Percentiles rank a stretch among this genome's conserved stretches.
phyloP scores from a whole-genome alignment of 92 coral and sea anemone genomes.

The Palythoa grandis region DNA sequence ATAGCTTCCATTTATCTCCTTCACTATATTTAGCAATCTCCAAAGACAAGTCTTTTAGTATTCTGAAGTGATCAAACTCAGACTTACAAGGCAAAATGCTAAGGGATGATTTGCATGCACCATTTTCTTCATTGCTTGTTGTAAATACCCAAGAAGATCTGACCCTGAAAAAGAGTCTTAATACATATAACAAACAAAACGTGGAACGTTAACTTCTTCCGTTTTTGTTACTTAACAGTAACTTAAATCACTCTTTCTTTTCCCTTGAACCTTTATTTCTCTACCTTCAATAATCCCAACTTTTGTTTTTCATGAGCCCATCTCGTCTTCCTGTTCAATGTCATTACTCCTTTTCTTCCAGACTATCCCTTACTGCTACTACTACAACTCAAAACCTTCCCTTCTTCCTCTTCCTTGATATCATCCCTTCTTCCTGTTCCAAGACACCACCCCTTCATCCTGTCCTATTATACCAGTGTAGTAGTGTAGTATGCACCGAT shows the following conservation, averaged over 20 bases:
- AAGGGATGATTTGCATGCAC: constrained; percentile 30
- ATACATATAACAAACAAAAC: no score
- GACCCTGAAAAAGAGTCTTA: constrained; percentile 10
- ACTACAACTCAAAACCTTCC: not conserved
- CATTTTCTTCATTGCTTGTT: constrained; percentile 45
- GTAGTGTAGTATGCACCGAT: no score
- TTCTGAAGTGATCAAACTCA: not conserved
- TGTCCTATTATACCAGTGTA: not conserved
- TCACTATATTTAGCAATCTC: not conserved
- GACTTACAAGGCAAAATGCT: constrained; percentile 38
- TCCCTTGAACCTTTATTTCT: no score
- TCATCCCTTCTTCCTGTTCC: not conserved
- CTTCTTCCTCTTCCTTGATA: not conserved
- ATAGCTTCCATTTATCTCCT: not conserved
- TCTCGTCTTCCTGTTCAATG: no score
- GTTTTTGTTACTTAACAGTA: no score
- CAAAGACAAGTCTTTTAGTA: no score
- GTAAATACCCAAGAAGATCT: constrained; percentile 34
- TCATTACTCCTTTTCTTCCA: no score
- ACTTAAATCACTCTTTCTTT: no score
- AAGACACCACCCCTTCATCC: not conserved
- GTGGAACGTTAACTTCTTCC: no score
- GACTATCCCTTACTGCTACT: not conserved
- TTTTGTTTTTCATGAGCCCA: no score
- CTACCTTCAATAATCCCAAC: no score